Evolutionary conservation across 2,797 vertebrate genomes (phyloP).

Genomic region (Molossus molossus): DNA sequence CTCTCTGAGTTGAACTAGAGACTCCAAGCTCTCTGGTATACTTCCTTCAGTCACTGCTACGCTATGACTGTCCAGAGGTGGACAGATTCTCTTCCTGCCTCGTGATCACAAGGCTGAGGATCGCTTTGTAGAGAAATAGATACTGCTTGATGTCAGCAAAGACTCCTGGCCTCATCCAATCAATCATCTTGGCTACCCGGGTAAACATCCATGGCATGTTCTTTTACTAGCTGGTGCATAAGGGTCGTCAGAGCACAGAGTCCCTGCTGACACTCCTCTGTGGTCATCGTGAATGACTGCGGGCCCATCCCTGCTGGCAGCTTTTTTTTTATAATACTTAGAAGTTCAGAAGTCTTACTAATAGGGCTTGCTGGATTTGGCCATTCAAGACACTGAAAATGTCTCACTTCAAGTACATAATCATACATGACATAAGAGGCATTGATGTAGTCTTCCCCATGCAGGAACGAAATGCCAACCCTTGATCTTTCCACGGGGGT

Average conservation of each 20-base stretch:
- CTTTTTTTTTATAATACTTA: slow-evolving; percentile 94
- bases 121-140: slow-evolving; percentile 97
- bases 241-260: slow-evolving; percentile 94
- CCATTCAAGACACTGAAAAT: slow-evolving; percentile 95
- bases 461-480: neutral
- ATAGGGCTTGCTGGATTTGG: slow-evolving; percentile 97
- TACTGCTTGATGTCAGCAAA: slow-evolving; percentile 96
- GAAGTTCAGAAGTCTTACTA: slow-evolving; percentile 96
- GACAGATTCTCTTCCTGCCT: slow-evolving; percentile 94
- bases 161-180: slow-evolving; percentile 96
- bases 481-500: neutral
- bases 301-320: slow-evolving; percentile 92
- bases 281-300: slow-evolving; percentile 94
- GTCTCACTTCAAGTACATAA: slow-evolving; percentile 96
- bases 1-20: slow-evolving; percentile 92
- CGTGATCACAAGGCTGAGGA: slow-evolving; percentile 96
- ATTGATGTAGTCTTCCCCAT: neutral
- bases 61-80: slow-evolving; percentile 93
- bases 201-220: slow-evolving; percentile 95
- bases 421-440: slow-evolving; percentile 91
- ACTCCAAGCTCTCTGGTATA: slow-evolving; percentile 95
- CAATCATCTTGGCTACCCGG: slow-evolving; percentile 96
- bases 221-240: slow-evolving; percentile 94
- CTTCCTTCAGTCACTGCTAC: slow-evolving; percentile 91
- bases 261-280: slow-evolving; percentile 95